Evolutionary conservation across 2,113 vertebrate species (phyloP).

Genomic region (Nestor notabilis): DNA sequence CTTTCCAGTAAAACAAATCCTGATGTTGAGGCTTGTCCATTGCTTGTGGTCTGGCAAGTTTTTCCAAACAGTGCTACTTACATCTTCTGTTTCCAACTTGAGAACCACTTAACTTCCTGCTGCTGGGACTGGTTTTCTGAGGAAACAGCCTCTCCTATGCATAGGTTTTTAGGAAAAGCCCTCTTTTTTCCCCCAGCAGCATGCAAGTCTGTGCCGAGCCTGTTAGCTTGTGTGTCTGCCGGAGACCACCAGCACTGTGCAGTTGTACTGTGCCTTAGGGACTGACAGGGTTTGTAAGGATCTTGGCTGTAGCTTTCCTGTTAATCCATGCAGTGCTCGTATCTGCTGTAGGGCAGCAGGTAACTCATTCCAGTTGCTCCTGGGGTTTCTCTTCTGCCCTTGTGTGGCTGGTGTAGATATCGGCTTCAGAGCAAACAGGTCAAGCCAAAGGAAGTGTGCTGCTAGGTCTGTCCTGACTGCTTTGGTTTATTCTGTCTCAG

Average conservation of each 20-base stretch:
- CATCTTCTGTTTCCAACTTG: conserved; percentile 23
- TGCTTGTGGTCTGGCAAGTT: conserved; percentile 59
- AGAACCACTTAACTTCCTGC: neutral
- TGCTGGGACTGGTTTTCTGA: neutral
- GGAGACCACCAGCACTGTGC: conserved; percentile 1
- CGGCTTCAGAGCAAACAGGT: accelerated
- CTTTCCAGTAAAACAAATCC: conserved; percentile 64
- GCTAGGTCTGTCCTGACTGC: neutral
- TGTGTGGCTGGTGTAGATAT: neutral
- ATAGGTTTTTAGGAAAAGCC: neutral
- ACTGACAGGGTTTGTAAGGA: neutral
- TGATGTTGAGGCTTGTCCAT: conserved; percentile 57
- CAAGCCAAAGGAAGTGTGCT: neutral
- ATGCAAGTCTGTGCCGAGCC: neutral
- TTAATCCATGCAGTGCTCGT: neutral
- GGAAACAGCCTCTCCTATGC: neutral
- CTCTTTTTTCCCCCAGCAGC: neutral
- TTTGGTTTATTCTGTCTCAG: neutral
- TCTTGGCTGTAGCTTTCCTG: neutral
- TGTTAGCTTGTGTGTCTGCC: neutral
- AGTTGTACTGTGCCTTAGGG: neutral
- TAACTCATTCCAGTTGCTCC: neutral
- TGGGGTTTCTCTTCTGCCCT: neutral
- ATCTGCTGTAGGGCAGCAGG: conserved; percentile 8
- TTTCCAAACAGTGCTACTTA: conserved; percentile 33